Evolutionary conservation across 2,797 vertebrate genomes (phyloP).

Genomic region (Leptodactylus fallax): DNA sequence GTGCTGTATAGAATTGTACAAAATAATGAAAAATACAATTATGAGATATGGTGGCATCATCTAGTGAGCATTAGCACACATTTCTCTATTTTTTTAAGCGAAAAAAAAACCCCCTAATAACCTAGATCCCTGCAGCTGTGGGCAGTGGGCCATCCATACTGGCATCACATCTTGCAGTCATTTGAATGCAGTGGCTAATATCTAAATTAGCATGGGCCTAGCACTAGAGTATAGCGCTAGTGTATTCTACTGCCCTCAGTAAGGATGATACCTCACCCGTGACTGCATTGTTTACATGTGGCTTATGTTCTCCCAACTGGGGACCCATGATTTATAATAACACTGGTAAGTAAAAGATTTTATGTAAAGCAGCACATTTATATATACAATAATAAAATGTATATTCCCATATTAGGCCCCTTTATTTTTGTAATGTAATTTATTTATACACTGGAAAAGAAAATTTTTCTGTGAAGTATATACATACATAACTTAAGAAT

Average conservation of each 20-base stretch:
- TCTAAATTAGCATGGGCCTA: too few species aligned
- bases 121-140: too few species aligned
- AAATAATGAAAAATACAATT: too few species aligned
- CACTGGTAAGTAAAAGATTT: not conserved
- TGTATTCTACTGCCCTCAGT: not conserved
- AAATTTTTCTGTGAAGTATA: not conserved
- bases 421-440: not conserved
- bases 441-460: not conserved
- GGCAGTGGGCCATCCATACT: too few species aligned
- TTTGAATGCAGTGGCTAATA: too few species aligned
- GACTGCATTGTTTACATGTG: not conserved
- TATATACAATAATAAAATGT: not conserved
- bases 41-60: too few species aligned
- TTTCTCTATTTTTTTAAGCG: too few species aligned
- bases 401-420: not conserved
- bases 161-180: too few species aligned
- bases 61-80: too few species aligned
- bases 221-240: too few species aligned
- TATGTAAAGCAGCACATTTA: not conserved
- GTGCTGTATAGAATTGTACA: too few species aligned
- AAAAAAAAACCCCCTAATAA: too few species aligned
- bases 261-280: not conserved
- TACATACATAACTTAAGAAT: not conserved
- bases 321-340: not conserved
- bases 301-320: not conserved